Conservation (phyloP, 2,113 vertebrate genomes). For the Mobula birostris region DNA sequence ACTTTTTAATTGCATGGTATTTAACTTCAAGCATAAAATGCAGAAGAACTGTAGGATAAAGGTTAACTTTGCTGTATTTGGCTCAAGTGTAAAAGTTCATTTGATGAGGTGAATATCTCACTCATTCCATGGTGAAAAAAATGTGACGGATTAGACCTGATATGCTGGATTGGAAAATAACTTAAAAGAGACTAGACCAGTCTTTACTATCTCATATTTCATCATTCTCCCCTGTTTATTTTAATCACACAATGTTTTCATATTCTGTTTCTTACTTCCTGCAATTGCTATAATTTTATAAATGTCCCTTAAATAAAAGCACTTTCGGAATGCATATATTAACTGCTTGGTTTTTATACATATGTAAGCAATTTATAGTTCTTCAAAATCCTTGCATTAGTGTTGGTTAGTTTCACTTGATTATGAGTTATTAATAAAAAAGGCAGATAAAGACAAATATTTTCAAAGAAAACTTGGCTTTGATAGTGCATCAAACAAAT, state of each 20-base stretch:
- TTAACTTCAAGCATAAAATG: not conserved
- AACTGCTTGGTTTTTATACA: not conserved
- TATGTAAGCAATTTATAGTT: slow-evolving; percentile 21
- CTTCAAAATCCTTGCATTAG: not conserved
- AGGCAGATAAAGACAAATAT: not conserved
- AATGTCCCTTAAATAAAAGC: not conserved
- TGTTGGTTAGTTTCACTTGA: not conserved
- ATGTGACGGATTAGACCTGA: not conserved
- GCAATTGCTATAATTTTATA: slow-evolving; percentile 1
- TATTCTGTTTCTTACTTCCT: slow-evolving; percentile 22
- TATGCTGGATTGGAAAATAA: not conserved
- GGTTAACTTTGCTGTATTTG: not conserved
- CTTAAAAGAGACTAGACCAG: not conserved
- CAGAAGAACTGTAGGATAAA: not conserved
- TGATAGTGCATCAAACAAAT: not conserved
- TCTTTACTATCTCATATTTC: not conserved
- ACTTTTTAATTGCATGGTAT: not conserved
- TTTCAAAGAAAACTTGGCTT: not conserved
- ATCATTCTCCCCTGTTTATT: not conserved
- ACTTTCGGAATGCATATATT: not conserved
- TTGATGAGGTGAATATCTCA: not conserved
- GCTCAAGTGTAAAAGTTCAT: not conserved
- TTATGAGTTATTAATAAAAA: not conserved
- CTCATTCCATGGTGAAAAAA: not conserved
- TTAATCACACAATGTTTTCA: not conserved